Evolutionary conservation across 2,113 vertebrate genomes (phyloP).

Genomic region (Falco punctatus): DNA sequence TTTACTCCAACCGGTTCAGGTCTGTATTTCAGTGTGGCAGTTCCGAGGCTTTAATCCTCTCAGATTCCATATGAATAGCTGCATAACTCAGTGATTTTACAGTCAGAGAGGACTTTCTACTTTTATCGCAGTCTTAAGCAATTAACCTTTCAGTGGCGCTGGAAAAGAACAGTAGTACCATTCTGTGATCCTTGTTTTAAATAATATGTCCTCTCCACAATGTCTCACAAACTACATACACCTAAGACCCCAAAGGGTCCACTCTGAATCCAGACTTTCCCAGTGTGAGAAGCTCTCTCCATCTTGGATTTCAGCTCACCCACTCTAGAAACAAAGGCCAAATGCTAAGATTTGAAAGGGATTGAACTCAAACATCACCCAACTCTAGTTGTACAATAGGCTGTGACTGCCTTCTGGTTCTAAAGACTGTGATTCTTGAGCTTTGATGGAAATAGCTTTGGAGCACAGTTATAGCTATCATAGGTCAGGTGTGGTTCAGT

Average conservation of each 20-base stretch:
- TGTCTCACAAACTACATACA: background rate
- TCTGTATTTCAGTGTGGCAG: background rate
- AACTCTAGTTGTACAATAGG: background rate
- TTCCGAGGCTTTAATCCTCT: background rate
- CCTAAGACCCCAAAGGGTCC: background rate
- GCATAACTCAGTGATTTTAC: background rate
- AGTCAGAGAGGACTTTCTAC: background rate
- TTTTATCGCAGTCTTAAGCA: background rate
- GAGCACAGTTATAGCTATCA: background rate
- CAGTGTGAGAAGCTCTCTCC: background rate
- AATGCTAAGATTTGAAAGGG: background rate
- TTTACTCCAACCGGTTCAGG: background rate
- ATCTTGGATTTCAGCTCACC: background rate
- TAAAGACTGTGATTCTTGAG: background rate
- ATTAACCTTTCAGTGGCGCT: background rate
- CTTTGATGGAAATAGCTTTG: background rate
- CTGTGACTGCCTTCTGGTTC: background rate
- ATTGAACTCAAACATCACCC: background rate
- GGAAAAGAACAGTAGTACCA: background rate
- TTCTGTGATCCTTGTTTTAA: background rate
- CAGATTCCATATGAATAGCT: accelerated
- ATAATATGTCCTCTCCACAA: background rate
- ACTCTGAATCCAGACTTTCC: background rate
- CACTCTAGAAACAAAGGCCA: background rate
- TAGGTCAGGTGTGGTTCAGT: background rate